phyloP scores from a whole-genome alignment of 2,888 invertebrate species.

The Morpho deidamia region DNA sequence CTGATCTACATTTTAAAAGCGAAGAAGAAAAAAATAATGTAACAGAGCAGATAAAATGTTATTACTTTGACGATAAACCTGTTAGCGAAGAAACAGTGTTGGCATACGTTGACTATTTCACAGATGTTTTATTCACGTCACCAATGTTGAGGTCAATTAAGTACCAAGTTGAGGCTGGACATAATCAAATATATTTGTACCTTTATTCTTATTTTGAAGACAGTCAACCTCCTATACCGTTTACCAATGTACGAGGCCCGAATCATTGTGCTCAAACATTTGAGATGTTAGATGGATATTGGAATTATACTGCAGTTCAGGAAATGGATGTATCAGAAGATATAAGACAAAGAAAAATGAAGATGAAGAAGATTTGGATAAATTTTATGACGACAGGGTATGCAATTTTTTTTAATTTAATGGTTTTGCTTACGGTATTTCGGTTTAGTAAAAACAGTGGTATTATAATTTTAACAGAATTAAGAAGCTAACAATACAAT shows the following conservation, averaged over 20 bases:
- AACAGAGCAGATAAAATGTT: slow-evolving; percentile 21
- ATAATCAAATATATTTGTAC: slow-evolving; percentile 44
- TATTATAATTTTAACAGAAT: no score
- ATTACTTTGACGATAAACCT: slow-evolving; percentile 34
- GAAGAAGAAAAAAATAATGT: slow-evolving; percentile 35
- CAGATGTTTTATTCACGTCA: slow-evolving; percentile 47
- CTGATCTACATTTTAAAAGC: slow-evolving; percentile 39
- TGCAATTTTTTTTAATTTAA: slow-evolving; percentile 17
- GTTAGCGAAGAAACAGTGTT: slow-evolving; percentile 33
- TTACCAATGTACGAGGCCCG: slow-evolving; percentile 36
- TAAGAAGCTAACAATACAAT: no score
- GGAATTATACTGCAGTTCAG: slow-evolving; percentile 25
- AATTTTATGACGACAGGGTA: slow-evolving; percentile 30
- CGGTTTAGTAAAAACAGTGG: no score
- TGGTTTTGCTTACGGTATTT: no score
- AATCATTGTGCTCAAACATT: slow-evolving; percentile 37
- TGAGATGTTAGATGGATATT: slow-evolving; percentile 25
- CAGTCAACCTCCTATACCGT: slow-evolving; percentile 28
- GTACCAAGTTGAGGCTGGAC: slow-evolving; percentile 36
- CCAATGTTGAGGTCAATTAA: slow-evolving; percentile 34
- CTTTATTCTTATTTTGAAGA: slow-evolving; percentile 41
- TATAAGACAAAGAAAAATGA: slow-evolving; percentile 34
- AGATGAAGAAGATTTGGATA: slow-evolving; percentile 15
- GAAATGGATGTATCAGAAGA: slow-evolving; percentile 25
- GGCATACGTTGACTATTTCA: slow-evolving; percentile 38